Evolutionary conservation across 2,113 vertebrate genomes (phyloP).

Genomic region (Pygoscelis antarcticus): DNA sequence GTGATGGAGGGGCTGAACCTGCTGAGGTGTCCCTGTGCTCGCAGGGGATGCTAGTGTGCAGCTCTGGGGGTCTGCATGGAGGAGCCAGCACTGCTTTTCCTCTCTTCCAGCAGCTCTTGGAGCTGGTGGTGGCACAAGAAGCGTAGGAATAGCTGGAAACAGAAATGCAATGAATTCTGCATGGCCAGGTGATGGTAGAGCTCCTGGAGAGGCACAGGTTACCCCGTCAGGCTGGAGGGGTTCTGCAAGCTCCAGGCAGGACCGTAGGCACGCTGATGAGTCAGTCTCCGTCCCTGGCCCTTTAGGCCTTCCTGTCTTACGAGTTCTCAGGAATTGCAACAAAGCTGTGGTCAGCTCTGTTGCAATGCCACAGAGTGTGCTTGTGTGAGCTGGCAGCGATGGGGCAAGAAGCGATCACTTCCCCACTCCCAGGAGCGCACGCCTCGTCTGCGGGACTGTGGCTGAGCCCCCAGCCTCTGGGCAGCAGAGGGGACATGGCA

Average conservation of each 20-base stretch:
- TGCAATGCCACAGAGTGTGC: background rate
- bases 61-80: background rate
- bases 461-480: background rate
- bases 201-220: background rate
- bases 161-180: background rate
- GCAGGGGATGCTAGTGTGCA: rapidly evolving
- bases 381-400: background rate
- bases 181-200: background rate
- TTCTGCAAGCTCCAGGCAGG: background rate
- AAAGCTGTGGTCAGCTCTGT: slow-evolving; percentile 18
- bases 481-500: background rate
- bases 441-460: rapidly evolving
- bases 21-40: background rate
- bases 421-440: background rate
- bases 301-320: background rate
- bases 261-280: background rate
- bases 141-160: background rate
- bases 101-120: background rate
- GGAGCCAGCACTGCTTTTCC: background rate
- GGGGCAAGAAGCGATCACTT: background rate
- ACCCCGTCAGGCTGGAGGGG: background rate
- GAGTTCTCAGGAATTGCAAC: background rate
- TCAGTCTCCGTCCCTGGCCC: background rate
- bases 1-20: background rate
- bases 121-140: background rate